phyloP scores from a whole-genome alignment of 2,888 invertebrate genomes.

The Chelonus formosanus region DNA sequence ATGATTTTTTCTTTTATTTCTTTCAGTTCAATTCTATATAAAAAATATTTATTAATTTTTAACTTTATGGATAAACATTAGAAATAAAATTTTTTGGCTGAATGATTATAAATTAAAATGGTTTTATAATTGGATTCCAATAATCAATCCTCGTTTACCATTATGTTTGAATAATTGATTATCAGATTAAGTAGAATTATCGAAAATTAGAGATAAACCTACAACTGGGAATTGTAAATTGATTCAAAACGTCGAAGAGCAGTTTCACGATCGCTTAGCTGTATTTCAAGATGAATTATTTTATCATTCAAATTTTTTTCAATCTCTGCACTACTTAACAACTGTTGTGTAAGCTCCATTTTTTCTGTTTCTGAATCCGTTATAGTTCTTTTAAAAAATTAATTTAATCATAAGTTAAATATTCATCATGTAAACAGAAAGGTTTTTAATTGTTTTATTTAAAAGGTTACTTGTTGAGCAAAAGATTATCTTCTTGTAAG shows the following conservation, averaged over 20 bases:
- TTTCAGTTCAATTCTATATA: conserved; percentile 47
- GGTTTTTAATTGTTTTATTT: conserved; percentile 2
- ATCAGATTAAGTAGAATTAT: too few species aligned
- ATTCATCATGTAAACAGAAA: not conserved
- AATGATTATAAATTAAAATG: too few species aligned
- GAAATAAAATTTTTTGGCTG: too few species aligned
- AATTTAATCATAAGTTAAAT: not conserved
- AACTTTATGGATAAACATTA: too few species aligned
- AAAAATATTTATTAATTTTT: not conserved
- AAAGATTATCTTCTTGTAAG: conserved; percentile 49
- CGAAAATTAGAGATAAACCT: conserved; percentile 29
- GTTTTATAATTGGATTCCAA: too few species aligned
- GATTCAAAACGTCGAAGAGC: conserved; percentile 52
- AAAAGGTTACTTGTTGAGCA: conserved; percentile 43
- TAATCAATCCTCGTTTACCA: too few species aligned
- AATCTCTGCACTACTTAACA: conserved; percentile 47
- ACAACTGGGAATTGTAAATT: conserved; percentile 53
- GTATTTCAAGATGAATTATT: conserved; percentile 47
- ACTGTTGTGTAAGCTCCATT: conserved; percentile 44
- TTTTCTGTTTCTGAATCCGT: conserved; percentile 48
- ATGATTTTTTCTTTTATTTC: conserved; percentile 52
- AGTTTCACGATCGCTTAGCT: conserved; percentile 51
- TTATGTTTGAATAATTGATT: too few species aligned
- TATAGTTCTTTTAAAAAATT: conserved; percentile 42
- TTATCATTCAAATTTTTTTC: conserved; percentile 45